phyloP scores from a whole-genome alignment of 2,888 invertebrate genomes.

The Drosophila longiperda region DNA sequence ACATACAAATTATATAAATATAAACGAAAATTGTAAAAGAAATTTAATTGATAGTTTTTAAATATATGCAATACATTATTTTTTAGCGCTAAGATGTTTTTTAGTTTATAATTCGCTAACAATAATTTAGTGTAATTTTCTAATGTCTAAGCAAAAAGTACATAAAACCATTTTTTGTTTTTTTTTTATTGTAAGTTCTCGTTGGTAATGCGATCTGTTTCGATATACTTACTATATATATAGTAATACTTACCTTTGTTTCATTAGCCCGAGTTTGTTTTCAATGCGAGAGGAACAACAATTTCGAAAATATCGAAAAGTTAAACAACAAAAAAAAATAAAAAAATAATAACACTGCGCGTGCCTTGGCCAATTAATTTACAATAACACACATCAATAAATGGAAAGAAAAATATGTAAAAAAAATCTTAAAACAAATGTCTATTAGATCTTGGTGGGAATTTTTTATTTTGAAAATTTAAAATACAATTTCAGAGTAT shows the following conservation, averaged over 20 bases:
- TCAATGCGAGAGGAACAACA: constrained; percentile 5
- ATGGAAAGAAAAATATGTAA: constrained; percentile 60
- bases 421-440: constrained; percentile 15
- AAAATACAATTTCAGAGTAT: not conserved
- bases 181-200: constrained; percentile 56
- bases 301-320: not conserved
- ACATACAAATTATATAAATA: constrained; percentile 31
- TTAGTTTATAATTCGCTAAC: constrained; percentile 76
- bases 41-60: constrained; percentile 48
- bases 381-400: constrained; percentile 76
- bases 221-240: constrained; percentile 15
- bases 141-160: constrained; percentile 63
- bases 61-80: constrained; percentile 56
- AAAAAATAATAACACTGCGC: constrained; percentile 54
- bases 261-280: constrained; percentile 54
- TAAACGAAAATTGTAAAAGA: constrained; percentile 45
- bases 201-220: constrained; percentile 57
- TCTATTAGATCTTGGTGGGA: not conserved
- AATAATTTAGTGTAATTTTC: constrained; percentile 71
- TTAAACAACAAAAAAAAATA: constrained; percentile 3
- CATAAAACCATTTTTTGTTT: constrained; percentile 39
- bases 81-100: constrained; percentile 72
- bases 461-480: not conserved
- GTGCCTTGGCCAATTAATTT: constrained; percentile 76
- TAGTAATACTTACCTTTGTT: constrained; percentile 24